A percentile compares a stretch with the other conserved stretches of the same genome.
These are phyloP conservation scores for Yponomeuta plumbellus DNA, from an alignment of 2,888 invertebrate genomes.

Conservation along the genomic window DNA sequence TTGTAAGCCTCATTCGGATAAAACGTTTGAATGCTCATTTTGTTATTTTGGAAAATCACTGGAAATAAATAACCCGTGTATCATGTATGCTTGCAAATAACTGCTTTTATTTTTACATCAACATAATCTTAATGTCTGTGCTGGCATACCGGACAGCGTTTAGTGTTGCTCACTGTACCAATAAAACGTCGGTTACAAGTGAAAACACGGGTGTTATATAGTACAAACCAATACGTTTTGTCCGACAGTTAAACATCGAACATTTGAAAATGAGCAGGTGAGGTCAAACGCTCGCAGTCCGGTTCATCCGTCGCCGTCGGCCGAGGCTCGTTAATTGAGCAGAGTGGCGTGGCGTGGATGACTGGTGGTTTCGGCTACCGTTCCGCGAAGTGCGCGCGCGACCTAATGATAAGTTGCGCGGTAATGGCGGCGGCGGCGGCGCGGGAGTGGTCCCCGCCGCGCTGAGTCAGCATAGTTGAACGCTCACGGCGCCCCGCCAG, in stretches of 20 bases:
- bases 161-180: no score
- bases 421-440: slow-evolving; percentile 49
- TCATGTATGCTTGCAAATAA: not conserved
- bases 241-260: not conserved
- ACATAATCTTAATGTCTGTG: no score
- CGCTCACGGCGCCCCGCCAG: slow-evolving; percentile 48
- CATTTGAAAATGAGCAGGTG: not conserved
- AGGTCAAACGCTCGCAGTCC: not conserved
- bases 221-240: not conserved
- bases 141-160: no score
- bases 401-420: slow-evolving; percentile 57
- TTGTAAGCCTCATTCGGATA: not conserved
- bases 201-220: no score
- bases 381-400: slow-evolving; percentile 66
- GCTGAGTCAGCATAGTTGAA: slow-evolving; percentile 70
- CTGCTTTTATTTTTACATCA: not conserved
- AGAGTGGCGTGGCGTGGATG: slow-evolving; percentile 49
- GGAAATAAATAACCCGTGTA: not conserved
- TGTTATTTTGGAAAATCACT: not conserved
- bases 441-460: slow-evolving; percentile 39
- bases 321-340: slow-evolving; percentile 57
- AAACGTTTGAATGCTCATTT: not conserved
- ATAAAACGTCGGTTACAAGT: no score
- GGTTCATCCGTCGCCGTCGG: slow-evolving; percentile 34
- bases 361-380: slow-evolving; percentile 50